Conservation (phyloP, 1,140 invertebrate species). For the Monochamus saltuarius region DNA sequence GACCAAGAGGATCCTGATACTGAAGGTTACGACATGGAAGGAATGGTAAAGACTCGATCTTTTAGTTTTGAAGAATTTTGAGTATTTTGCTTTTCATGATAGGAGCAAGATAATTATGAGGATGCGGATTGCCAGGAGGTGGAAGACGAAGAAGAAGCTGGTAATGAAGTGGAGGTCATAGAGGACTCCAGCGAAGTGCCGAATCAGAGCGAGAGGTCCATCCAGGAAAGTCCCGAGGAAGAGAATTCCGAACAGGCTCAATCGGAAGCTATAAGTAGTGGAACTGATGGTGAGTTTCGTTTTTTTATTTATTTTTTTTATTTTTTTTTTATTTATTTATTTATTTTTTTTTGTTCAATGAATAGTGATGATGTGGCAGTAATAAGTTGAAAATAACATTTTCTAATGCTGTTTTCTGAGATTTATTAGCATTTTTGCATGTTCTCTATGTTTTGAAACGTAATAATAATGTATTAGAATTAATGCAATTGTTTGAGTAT, state of each 20-base stretch:
- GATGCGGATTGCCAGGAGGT: constrained; percentile 52
- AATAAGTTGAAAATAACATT: background rate
- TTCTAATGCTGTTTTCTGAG: no score
- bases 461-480: no score
- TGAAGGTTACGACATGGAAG: constrained; percentile 52
- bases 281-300: constrained; percentile 48
- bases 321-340: background rate
- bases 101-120: constrained; percentile 51
- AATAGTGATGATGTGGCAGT: background rate
- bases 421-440: no score
- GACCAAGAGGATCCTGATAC: constrained; percentile 50
- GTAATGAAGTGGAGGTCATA: constrained; percentile 69
- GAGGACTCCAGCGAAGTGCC: constrained; percentile 65
- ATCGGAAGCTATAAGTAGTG: constrained; percentile 61
- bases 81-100: constrained; percentile 18
- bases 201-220: constrained; percentile 54
- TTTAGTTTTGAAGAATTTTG: background rate
- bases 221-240: constrained; percentile 29
- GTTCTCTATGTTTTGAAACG: no score
- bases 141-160: constrained; percentile 56
- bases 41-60: constrained; percentile 25
- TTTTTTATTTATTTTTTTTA: background rate
- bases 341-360: background rate
- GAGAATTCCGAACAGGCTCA: constrained; percentile 49
- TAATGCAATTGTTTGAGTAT: no score